Evolutionary conservation across 2,888 invertebrate genomes (phyloP), one percentile per base, ranked within the genome.

Genomic region (Cephus rjabovi): DNA sequence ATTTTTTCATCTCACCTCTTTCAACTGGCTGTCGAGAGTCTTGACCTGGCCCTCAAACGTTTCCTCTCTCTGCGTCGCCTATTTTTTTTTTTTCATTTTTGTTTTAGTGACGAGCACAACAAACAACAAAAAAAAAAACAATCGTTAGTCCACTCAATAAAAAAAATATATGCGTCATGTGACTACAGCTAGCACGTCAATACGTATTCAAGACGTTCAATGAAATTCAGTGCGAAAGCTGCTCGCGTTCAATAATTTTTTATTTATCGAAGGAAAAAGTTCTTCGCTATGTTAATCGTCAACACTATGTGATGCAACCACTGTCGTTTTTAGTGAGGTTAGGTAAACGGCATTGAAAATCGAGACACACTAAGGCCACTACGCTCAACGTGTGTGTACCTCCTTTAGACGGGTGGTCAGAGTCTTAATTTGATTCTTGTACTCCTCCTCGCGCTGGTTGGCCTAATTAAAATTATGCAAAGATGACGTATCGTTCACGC

Each of bases 391-490:
- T 86, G 83, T 89, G 89, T 89, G 89, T 96, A 99, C 98, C 98
- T 98, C 98, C 97, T 99, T 99, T 95, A 99, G 97, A 94, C 98
- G 97, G 94, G 97, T 97, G 93, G 97, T 98, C 93, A 98, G 95
- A 93, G 97, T 98, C 96, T 99, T 98, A 96, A 99, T 98, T 95
- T 98, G 98, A 94, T 98, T 97, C 95, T 99, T 98, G 96, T 98
- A 99, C 93, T 98, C 98, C 95, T 99, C 98, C 94, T 99, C 99
- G 92, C 98, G 97, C 95, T 98, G 98, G 95, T 98, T 98, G 94
- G 99, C 98, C 98, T 99, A 93, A 56, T 56, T 23, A 56, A 56
- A 6, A 56, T 23, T 85, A 85, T 12, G 82, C 86, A 86, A 86
- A 87, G 84, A 84, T 85, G 79, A 81, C 80, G 83, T 74, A 83